Percentiles rank a stretch among this genome's conserved stretches.
Evolutionary conservation across 1,140 invertebrate genomes (phyloP).

Genomic region (Papilio glaucus): DNA sequence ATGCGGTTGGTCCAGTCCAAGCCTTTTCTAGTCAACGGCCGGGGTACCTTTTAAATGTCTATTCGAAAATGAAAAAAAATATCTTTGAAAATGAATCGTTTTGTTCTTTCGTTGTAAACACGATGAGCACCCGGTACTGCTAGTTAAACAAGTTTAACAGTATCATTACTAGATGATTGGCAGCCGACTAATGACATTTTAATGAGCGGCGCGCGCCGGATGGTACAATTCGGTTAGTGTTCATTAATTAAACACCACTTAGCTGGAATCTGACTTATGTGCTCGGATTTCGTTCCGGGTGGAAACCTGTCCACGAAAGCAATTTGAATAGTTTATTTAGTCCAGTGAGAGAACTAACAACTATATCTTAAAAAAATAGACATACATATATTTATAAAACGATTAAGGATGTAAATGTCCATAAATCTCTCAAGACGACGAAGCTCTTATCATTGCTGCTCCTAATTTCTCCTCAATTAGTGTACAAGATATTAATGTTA

Average conservation of each 20-base stretch:
- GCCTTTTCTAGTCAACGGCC: too few relatives aligned
- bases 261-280: not conserved
- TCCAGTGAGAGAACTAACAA: too few relatives aligned
- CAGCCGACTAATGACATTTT: conserved; percentile 23
- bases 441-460: too few relatives aligned
- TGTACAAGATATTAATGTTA: too few relatives aligned
- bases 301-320: not conserved
- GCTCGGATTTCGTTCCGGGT: conserved; percentile 3
- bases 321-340: not conserved
- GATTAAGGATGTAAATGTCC: too few relatives aligned
- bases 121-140: not conserved
- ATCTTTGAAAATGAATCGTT: not conserved
- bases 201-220: conserved; percentile 1
- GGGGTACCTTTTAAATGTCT: too few relatives aligned
- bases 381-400: too few relatives aligned
- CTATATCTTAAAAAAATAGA: too few relatives aligned
- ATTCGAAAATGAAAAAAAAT: too few relatives aligned
- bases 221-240: not conserved
- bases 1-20: too few relatives aligned
- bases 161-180: conserved; percentile 22
- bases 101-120: not conserved
- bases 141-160: conserved; percentile 4
- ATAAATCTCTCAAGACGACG: too few relatives aligned
- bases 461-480: too few relatives aligned
- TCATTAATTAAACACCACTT: conserved; percentile 20